A percentile compares a stretch with the other conserved stretches of the same genome.
Conservation (phyloP, 2,888 invertebrate genomes). For the Cephus runcator region DNA sequence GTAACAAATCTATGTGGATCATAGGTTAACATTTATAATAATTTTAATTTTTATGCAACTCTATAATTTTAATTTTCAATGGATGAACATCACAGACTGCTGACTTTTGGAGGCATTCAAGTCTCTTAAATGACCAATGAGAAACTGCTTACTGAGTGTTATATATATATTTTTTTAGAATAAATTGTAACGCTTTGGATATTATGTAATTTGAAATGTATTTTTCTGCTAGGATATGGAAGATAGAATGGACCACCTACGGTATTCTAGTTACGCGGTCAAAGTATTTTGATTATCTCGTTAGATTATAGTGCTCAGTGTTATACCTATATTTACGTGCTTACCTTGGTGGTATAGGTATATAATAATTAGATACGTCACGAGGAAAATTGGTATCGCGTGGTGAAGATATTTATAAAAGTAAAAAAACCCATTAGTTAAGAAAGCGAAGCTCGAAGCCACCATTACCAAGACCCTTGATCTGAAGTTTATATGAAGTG, state of each 20-base stretch:
- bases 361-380: background rate
- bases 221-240: too few species aligned
- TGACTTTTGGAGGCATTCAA: background rate
- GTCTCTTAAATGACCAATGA: background rate
- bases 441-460: slow-evolving; percentile 8
- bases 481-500: slow-evolving; percentile 18
- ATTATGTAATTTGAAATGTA: too few species aligned
- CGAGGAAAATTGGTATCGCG: background rate
- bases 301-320: background rate
- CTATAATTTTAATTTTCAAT: background rate
- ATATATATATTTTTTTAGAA: background rate
- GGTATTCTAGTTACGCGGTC: too few species aligned
- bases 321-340: background rate
- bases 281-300: background rate
- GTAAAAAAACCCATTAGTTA: background rate
- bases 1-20: background rate
- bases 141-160: background rate
- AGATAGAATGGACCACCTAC: too few species aligned
- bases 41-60: background rate
- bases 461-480: slow-evolving; percentile 11
- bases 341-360: background rate
- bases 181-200: too few species aligned
- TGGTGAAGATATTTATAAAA: background rate
- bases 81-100: background rate
- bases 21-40: background rate